Base-by-base conservation (phyloP, 2,113 vertebrate species). In the Rhegmatorhina hoffmannsi region DNA sequence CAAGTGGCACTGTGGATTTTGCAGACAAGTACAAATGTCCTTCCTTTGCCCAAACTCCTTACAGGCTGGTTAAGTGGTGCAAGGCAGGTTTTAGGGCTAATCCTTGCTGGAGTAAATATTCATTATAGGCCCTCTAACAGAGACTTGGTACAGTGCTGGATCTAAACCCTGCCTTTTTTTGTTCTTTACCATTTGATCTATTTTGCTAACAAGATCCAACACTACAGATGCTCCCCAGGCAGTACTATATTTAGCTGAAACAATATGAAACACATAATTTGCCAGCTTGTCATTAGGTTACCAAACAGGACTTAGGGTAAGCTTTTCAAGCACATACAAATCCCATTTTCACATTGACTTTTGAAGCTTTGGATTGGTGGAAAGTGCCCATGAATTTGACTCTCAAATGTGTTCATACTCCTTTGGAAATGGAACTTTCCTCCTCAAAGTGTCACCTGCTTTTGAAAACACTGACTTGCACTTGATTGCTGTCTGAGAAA, bases 351-450 rank as follows among this genome's bases (percentile, higher is more conserved):
- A 64, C 58, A 47, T 85, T 53, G 85, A 67, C 83, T 88, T 77
- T 77, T 80, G 80, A 83, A 84, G 55, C 59, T 92, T 74, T 6
- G 6, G 34, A 21, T 40, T 84, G 72, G 24, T 80, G 80, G 33
- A 18, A 73, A 58, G 59, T 83, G 40, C 33, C 33, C 6, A 38
- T 43, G 72, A 86, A 69, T 90, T 92, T 84, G 68, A 38, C 64
- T 90, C 59, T 79, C 56, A 60, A 6, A 40, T 89, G 52, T 40
- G 38, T 74, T 90, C 69, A 40, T 38, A 14, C 56, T 87, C 20
- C 47, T 87, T 73, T 93, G 72, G 75, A 92, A 93, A 70, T 38
- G 59, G 8, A 53, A 17, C 38, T 81, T 90, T 63, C 49, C 53
- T 77, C 6, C 47, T 81, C 60, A 80, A 46, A 43, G 20, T 44